Conservation (phyloP, 2,797 vertebrate species). For the Coilia nasus region DNA sequence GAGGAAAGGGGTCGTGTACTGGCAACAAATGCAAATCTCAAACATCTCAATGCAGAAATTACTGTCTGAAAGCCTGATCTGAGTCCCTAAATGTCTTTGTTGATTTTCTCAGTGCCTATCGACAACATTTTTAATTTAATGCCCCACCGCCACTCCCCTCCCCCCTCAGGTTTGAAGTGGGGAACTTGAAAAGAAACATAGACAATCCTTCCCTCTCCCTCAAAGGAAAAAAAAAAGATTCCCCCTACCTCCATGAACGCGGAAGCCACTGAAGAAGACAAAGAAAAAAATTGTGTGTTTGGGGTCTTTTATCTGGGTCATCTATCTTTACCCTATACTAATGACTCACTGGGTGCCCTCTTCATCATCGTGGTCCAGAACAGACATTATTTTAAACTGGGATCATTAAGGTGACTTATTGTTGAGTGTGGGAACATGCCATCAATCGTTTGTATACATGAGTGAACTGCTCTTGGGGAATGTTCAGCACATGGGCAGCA, state of each 20-base stretch:
- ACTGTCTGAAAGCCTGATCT: neutral
- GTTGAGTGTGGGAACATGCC: constrained; percentile 60
- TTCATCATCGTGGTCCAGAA: constrained; percentile 75
- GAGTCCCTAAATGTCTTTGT: neutral
- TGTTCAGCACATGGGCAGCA: constrained; percentile 60
- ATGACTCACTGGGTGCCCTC: constrained; percentile 74
- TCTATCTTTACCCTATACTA: constrained; percentile 77
- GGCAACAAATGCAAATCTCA: neutral
- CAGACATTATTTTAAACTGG: constrained; percentile 77
- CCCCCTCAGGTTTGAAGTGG: neutral
- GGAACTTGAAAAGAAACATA: neutral
- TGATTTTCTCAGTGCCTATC: neutral
- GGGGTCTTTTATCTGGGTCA: constrained; percentile 71
- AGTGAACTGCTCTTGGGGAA: constrained; percentile 61
- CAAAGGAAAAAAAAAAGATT: neutral
- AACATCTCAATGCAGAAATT: neutral
- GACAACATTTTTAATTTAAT: neutral
- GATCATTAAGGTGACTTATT: constrained; percentile 82
- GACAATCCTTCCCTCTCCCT: neutral
- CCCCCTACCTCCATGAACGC: neutral
- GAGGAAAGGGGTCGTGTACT: neutral
- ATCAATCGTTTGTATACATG: constrained; percentile 71
- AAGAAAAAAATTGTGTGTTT: constrained; percentile 1
- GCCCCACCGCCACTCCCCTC: neutral
- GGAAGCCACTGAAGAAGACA: neutral